A percentile compares a stretch with the other conserved stretches of the same genome.
Evolutionary conservation across 1,140 invertebrate genomes (phyloP).

Genomic region (Solenopsis invicta): DNA sequence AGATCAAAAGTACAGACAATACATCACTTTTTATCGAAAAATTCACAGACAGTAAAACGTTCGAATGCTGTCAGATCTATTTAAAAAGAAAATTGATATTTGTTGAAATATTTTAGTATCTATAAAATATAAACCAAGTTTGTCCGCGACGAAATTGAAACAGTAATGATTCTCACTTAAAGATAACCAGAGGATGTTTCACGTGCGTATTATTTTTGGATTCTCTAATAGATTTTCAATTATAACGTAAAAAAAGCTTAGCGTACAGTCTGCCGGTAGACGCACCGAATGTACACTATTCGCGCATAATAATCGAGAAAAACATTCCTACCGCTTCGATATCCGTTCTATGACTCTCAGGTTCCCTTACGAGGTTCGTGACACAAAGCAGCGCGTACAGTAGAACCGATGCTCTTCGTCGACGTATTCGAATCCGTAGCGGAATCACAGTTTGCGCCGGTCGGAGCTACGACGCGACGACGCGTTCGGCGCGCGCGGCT

Average conservation of each 20-base stretch:
- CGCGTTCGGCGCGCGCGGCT: too few relatives aligned
- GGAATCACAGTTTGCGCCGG: slow-evolving; percentile 70
- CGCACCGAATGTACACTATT: slow-evolving; percentile 18
- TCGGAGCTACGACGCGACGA: too few relatives aligned
- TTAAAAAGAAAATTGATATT: not conserved
- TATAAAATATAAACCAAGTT: slow-evolving; percentile 6
- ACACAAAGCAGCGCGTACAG: not conserved
- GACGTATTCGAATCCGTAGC: slow-evolving; percentile 25
- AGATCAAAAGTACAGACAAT: not conserved
- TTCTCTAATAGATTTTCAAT: slow-evolving; percentile 5
- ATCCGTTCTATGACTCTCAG: slow-evolving; percentile 13
- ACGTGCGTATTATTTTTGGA: slow-evolving; percentile 8
- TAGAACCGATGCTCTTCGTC: slow-evolving; percentile 1
- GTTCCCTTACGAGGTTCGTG: not conserved
- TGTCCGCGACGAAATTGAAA: slow-evolving; percentile 15
- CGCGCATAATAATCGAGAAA: slow-evolving; percentile 10
- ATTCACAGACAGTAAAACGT: not conserved
- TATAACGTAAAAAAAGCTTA: slow-evolving; percentile 23
- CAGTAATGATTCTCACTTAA: not conserved
- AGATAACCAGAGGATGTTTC: slow-evolving; percentile 11
- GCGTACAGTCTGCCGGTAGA: slow-evolving; percentile 40
- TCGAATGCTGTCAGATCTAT: not conserved
- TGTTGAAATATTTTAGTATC: not conserved
- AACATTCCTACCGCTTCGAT: slow-evolving; percentile 26
- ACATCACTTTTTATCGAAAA: not conserved